These are phyloP conservation scores for Actinopyga echinites DNA, from an alignment of 53 echinoderm and acorn worm genomes.

Conservation along the genomic window DNA sequence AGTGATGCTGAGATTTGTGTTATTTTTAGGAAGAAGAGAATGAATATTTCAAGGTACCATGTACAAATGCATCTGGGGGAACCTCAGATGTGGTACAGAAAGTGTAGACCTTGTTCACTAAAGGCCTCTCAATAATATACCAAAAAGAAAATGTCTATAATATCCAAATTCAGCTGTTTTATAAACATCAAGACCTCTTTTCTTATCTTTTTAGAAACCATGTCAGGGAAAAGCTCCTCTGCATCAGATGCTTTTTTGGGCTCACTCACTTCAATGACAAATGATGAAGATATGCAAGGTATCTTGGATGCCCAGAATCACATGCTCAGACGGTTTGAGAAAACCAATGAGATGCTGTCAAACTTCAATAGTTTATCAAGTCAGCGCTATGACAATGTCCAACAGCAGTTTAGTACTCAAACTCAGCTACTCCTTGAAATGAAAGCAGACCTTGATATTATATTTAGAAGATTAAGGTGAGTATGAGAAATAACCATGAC, in stretches of 20 bases:
- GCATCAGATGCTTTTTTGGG: slow-evolving; percentile 90
- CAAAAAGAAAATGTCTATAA: no score
- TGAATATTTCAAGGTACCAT: no score
- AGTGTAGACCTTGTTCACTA: no score
- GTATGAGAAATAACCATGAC: background rate
- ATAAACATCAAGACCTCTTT: no score
- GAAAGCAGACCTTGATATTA: slow-evolving; percentile 80
- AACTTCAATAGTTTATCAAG: slow-evolving; percentile 82
- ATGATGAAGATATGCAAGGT: slow-evolving; percentile 82
- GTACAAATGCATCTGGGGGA: no score
- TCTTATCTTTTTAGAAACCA: background rate
- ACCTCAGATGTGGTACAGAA: no score
- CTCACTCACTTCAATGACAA: slow-evolving; percentile 82
- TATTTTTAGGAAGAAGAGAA: no score
- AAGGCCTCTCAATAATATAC: no score
- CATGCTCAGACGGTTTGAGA: slow-evolving; percentile 95
- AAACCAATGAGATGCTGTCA: slow-evolving; percentile 91
- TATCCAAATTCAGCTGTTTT: no score
- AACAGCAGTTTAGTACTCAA: slow-evolving; percentile 83
- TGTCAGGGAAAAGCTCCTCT: slow-evolving; percentile 51
- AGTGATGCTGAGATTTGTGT: no score
- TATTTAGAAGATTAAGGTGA: slow-evolving; percentile 89
- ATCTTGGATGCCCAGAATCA: slow-evolving; percentile 85
- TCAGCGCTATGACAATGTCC: slow-evolving; percentile 74
- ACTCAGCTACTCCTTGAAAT: slow-evolving; percentile 80